phyloP scores from a whole-genome alignment of 64 coral and sea anemone genomes.

The Catalaphyllia jardinei region DNA sequence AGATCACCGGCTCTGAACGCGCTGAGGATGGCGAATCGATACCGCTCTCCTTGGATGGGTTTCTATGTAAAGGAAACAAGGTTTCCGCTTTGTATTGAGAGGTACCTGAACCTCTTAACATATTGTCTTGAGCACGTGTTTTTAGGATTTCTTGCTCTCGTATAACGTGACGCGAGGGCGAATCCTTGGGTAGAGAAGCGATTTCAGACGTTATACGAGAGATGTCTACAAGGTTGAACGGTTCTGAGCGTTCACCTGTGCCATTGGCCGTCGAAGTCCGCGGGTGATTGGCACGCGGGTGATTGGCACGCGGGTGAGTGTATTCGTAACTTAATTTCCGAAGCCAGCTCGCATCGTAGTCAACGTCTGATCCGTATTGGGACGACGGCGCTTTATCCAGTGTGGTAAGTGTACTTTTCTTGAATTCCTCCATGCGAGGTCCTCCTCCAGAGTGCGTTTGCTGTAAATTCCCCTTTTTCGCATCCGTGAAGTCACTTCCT shows the following conservation, averaged over 20 bases:
- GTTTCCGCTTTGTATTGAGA: neutral
- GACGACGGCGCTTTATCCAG: constrained; percentile 9
- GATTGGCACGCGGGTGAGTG: neutral
- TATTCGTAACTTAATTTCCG: constrained; percentile 50
- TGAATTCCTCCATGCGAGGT: neutral
- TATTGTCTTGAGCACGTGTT: neutral
- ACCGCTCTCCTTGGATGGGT: constrained; percentile 16
- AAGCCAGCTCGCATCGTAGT: constrained; percentile 24
- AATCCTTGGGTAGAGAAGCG: constrained; percentile 61
- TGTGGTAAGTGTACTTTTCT: neutral
- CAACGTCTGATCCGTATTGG: neutral
- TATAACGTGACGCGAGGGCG: constrained; percentile 25
- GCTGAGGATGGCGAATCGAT: constrained; percentile 34
- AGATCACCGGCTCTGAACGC: constrained; percentile 18
- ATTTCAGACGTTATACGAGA: constrained; percentile 63
- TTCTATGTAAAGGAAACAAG: neutral
- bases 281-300: constrained; percentile 33
- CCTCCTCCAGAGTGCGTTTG: neutral
- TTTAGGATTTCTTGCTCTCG: constrained; percentile 15
- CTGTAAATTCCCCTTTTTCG: neutral
- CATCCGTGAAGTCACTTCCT: neutral
- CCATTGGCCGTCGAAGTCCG: constrained; percentile 80
- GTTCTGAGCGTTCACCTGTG: constrained; percentile 8
- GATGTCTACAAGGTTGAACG: constrained; percentile 36
- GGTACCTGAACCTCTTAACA: neutral